Conservation (phyloP, 2,797 vertebrate species). For the Chiloscyllium punctatum region DNA sequence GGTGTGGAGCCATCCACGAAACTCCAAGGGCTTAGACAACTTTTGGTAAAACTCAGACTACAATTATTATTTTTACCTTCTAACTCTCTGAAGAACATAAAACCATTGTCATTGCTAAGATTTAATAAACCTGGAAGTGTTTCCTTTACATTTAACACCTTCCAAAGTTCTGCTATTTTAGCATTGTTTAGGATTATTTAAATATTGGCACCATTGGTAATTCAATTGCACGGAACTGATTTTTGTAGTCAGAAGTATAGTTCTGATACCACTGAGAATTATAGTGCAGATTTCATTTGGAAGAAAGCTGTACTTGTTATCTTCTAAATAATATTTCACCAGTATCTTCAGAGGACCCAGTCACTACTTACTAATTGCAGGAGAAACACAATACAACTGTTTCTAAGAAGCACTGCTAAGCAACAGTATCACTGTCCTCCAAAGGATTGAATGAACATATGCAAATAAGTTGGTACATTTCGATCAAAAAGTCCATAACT, state of each 20-base stretch:
- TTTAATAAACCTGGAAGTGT: not conserved
- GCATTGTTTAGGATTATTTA: not conserved
- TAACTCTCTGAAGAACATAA: not conserved
- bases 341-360: slow-evolving; percentile 6
- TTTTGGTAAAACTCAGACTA: too few species aligned
- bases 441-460: not conserved
- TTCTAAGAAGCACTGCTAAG: not conserved
- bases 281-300: not conserved
- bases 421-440: not conserved
- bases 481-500: not conserved
- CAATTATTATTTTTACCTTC: not conserved
- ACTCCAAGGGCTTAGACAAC: too few species aligned
- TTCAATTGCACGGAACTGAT: not conserved
- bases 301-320: not conserved
- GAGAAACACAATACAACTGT: not conserved
- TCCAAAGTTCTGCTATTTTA: not conserved
- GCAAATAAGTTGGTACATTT: not conserved
- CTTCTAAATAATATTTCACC: not conserved
- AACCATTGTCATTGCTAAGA: not conserved
- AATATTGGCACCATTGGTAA: slow-evolving; percentile 11
- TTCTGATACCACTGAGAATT: not conserved
- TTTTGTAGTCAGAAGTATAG: not conserved
- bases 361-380: not conserved
- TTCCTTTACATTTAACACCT: not conserved
- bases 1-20: too few species aligned